Conservation (phyloP, 2,113 vertebrate genomes). For the Dolichotis patagonum region DNA sequence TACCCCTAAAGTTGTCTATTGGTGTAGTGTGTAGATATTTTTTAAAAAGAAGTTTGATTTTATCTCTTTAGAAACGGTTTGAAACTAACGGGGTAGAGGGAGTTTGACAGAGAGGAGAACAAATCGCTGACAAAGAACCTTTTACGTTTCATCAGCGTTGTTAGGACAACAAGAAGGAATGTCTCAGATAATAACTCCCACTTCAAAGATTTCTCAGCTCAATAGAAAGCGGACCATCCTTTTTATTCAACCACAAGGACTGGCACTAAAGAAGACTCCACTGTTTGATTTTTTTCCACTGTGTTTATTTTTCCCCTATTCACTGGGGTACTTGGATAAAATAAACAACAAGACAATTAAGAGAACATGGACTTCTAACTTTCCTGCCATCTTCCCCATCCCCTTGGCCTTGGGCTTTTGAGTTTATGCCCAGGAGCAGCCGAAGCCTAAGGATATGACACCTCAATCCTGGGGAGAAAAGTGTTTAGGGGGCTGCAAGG, state of each 20-base stretch:
- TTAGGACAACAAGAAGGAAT: conserved; percentile 98
- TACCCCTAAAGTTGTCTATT: conserved; percentile 85
- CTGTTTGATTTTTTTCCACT: conserved; percentile 89
- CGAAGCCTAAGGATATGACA: conserved; percentile 5
- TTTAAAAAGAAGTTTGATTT: conserved; percentile 86
- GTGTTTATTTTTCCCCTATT: conserved; percentile 94
- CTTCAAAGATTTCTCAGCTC: conserved; percentile 97
- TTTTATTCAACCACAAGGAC: conserved; percentile 94
- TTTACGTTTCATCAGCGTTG: conserved; percentile 98
- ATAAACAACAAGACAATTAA: conserved; percentile 97
- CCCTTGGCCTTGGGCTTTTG: conserved; percentile 81
- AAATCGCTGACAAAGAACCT: conserved; percentile 97
- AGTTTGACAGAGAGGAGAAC: conserved; percentile 95
- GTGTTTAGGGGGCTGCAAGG: background rate
- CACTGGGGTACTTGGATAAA: conserved; percentile 92
- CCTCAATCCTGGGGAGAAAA: background rate
- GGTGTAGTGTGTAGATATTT: conserved; percentile 60
- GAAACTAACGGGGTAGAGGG: conserved; percentile 87
- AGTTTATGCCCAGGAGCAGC: conserved; percentile 35
- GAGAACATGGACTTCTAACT: conserved; percentile 92
- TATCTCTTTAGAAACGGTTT: conserved; percentile 93
- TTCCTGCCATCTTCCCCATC: conserved; percentile 85
- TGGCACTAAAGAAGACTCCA: conserved; percentile 94
- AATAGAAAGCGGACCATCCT: conserved; percentile 97
- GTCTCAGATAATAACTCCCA: conserved; percentile 97